Evolutionary conservation across 2,797 vertebrate species (phyloP), one percentile per base, ranked within the genome.

Genomic region (Nannoperca obscura): DNA sequence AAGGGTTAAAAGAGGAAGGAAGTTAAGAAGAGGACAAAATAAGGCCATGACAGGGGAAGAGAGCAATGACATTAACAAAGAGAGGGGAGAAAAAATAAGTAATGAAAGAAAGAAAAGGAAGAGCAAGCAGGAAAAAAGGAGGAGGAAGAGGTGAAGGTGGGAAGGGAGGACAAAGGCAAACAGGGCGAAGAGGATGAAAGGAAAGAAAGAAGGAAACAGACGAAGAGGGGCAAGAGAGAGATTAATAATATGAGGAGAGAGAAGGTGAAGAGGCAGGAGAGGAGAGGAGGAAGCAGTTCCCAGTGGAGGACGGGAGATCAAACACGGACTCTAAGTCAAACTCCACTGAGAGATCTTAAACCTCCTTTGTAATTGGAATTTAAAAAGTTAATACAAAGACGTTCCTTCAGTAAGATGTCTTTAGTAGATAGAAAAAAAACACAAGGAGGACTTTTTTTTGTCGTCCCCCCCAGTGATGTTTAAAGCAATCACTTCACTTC

Each of bases 331-430:
- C 95, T 96, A 95, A 96, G 96, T 96, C 96, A 96, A 97, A 95
- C 94, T 96, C 96, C 95, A 77, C 95, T 90, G 96, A 96, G 96
- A 95, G 95, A 96, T 96, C 94, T 96, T 96, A 96, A 97, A 96
- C 93, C 95, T 93, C 92, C 95, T 97, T 97, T 97, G 96, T 97
- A 96, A 96, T 97, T 96, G 96, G 96, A 96, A 96, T 96, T 97
- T 93, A 78, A 89, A 96, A 97, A 96, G 94, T 96, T 96, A 96
- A 96, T 94, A 96, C 96, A 96, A 96, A 97, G 95, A 94, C 81
- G 79, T 86, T 93, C 89, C 92, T 95, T 95, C 94, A 95, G 89
- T 95, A 92, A 94, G 95, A 96, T 95, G 95, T 95, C 92, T 88
- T 93, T 90, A 96, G 95, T 92, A 91, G 94, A 94, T 88, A 70